Percentiles rank a stretch among this genome's conserved stretches.
Conservation (phyloP, 2,797 vertebrate genomes). For the Hyperoplus immaculatus region DNA sequence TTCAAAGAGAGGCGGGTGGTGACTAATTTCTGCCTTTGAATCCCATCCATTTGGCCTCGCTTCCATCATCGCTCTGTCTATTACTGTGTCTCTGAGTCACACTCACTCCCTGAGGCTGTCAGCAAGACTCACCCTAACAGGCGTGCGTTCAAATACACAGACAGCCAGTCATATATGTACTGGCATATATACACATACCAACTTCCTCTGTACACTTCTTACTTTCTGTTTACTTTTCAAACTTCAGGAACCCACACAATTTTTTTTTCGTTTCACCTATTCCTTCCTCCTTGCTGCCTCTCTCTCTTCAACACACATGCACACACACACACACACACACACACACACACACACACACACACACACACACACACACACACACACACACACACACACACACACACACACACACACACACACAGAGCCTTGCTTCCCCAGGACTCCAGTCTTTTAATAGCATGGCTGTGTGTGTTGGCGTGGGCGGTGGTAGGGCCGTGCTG, state of each 20-base stretch:
- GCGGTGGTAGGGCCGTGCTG: slow-evolving; percentile 65
- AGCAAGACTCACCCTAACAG: slow-evolving; percentile 57
- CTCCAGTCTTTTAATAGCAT: slow-evolving; percentile 78
- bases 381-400: slow-evolving; percentile 12
- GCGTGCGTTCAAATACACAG: slow-evolving; percentile 51
- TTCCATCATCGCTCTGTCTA: slow-evolving; percentile 66
- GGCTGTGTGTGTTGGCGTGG: slow-evolving; percentile 72
- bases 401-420: slow-evolving; percentile 11
- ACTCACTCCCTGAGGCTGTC: slow-evolving; percentile 72
- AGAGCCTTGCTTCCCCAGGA: slow-evolving; percentile 55
- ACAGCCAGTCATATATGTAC: slow-evolving; percentile 39
- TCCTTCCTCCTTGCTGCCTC: too few species aligned
- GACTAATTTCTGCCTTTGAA: slow-evolving; percentile 77
- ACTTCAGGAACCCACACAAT: too few species aligned
- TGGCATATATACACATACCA: neutral
- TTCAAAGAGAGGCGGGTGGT: slow-evolving; percentile 59
- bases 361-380: slow-evolving; percentile 1
- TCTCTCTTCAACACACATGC: neutral
- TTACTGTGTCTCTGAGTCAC: slow-evolving; percentile 78
- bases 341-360: slow-evolving; percentile 34
- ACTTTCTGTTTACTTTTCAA: too few species aligned
- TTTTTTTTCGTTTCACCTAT: too few species aligned
- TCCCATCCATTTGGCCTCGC: slow-evolving; percentile 66
- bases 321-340: slow-evolving; percentile 29
- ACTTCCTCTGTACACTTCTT: too few species aligned